Evolutionary conservation across 2,888 invertebrate species (phyloP).

Genomic region (Apoderus coryli): DNA sequence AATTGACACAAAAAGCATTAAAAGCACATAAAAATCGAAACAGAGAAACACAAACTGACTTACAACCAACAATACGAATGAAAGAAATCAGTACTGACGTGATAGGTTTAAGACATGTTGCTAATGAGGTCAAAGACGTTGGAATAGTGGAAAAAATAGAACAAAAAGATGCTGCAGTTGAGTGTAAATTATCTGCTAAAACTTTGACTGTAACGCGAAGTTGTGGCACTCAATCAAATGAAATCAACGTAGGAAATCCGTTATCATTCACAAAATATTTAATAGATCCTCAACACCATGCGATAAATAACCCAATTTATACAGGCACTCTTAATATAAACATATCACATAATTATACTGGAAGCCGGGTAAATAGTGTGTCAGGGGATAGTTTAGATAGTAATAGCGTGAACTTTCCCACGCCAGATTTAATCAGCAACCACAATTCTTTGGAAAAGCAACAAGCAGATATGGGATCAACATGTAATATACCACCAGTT

Average conservation of each 20-base stretch:
- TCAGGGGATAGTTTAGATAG: slow-evolving; percentile 39
- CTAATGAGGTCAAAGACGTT: slow-evolving; percentile 28
- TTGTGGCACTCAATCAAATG: slow-evolving; percentile 29
- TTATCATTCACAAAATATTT: slow-evolving; percentile 32
- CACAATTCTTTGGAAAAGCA: slow-evolving; percentile 37
- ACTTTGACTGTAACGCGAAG: slow-evolving; percentile 27
- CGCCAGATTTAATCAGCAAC: slow-evolving; percentile 44
- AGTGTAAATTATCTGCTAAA: slow-evolving; percentile 30
- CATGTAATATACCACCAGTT: neutral
- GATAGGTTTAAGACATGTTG: slow-evolving; percentile 37
- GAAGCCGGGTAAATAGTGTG: slow-evolving; percentile 32
- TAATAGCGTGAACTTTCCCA: slow-evolving; percentile 29
- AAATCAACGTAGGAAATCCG: slow-evolving; percentile 20
- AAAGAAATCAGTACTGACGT: slow-evolving; percentile 43
- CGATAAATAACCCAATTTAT: slow-evolving; percentile 26
- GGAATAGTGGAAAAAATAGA: slow-evolving; percentile 30
- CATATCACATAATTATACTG: slow-evolving; percentile 39
- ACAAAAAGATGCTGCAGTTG: slow-evolving; percentile 35
- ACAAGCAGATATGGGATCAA: slow-evolving; percentile 14
- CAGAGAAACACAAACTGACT: slow-evolving; percentile 42
- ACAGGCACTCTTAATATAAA: slow-evolving; percentile 43
- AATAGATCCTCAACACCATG: slow-evolving; percentile 16
- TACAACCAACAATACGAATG: slow-evolving; percentile 35
- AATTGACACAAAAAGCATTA: slow-evolving; percentile 43
- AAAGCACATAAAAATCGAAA: slow-evolving; percentile 37